Base-by-base conservation (phyloP, 2,113 vertebrate genomes). In the Alethe castanea region DNA sequence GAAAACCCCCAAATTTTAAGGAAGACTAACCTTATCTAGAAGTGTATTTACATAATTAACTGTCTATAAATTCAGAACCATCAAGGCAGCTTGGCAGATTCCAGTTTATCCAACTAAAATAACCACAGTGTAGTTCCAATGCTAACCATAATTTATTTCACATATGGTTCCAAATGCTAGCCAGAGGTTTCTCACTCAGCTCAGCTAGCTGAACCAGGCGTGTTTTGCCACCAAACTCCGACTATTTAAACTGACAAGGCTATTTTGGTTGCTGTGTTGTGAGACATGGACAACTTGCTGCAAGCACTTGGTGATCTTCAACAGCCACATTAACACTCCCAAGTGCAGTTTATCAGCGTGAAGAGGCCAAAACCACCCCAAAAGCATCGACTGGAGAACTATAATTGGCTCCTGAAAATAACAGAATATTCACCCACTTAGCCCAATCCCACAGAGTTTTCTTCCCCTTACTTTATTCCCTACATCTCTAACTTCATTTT, bases 221-320 rank as follows among this genome's bases (percentile, higher is more conserved):
- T 14, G 3, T 90, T 92, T 72, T 73, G 59, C 76, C 72, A 72
- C 78, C 70, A 35, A 33, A n/a, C 53, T 44, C 81, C 26, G 70
- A 16, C 73, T 86, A 86, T 97, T 88, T 35, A 40, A 95, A 88
- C 74, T 70, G 95, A 93, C 96, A 92, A 52, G 78, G 79, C 85
- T 90, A 54, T 96, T 95, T 93, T 66, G 79, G 90, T 66, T 61
- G 67, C 72, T 81, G 8, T 62, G 89, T 61, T 44, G 77, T 36
- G 64, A 77, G 56, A 74, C 45, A 59, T 56, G n/a, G 73, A 62
- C 25, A 86, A 76, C 72, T 94, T 53, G 92, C 95, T 89, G 86
- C 67, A 47, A 95, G 95, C 83, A 17, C 71, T 88, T 25, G 28
- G 60, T 93, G 95, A 93, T 94, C 91, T 96, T 94, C 96, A 84